Percentiles rank a stretch among this genome's conserved stretches.
These are phyloP conservation scores for Beris morrisii DNA, from an alignment of 2,888 invertebrate species.

Conservation along the genomic window DNA sequence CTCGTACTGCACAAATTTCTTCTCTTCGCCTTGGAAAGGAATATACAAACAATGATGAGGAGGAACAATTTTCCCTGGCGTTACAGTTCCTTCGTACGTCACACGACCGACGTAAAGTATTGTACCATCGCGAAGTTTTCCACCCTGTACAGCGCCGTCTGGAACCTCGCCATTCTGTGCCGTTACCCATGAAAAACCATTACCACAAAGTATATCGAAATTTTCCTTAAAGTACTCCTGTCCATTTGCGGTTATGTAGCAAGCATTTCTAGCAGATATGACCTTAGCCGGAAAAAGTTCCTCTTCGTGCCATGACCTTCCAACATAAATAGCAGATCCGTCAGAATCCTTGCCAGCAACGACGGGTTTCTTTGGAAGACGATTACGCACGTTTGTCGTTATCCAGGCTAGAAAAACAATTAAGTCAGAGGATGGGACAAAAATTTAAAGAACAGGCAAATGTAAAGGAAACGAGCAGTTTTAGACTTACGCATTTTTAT, in stretches of 20 bases:
- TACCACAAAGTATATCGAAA: slow-evolving; percentile 54
- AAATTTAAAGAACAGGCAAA: no score
- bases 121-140: slow-evolving; percentile 59
- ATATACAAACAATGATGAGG: slow-evolving; percentile 61
- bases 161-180: slow-evolving; percentile 54
- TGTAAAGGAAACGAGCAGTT: no score
- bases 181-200: slow-evolving; percentile 56
- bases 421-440: no score
- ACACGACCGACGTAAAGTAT: slow-evolving; percentile 61
- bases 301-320: slow-evolving; percentile 55
- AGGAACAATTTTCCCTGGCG: slow-evolving; percentile 63
- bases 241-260: slow-evolving; percentile 58
- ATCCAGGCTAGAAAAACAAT: slow-evolving; percentile 15
- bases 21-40: slow-evolving; percentile 54
- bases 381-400: slow-evolving; percentile 9
- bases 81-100: slow-evolving; percentile 60
- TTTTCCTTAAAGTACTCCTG: slow-evolving; percentile 56
- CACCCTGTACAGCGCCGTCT: slow-evolving; percentile 57
- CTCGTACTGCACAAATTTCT: slow-evolving; percentile 51
- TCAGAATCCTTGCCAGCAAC: slow-evolving; percentile 39
- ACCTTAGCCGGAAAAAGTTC: slow-evolving; percentile 58
- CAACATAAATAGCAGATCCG: slow-evolving; percentile 38
- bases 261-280: slow-evolving; percentile 57
- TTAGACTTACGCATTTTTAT: no score
- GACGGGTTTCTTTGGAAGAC: slow-evolving; percentile 29